Conservation (phyloP, 2,888 invertebrate genomes). For the Morpho achilles region DNA sequence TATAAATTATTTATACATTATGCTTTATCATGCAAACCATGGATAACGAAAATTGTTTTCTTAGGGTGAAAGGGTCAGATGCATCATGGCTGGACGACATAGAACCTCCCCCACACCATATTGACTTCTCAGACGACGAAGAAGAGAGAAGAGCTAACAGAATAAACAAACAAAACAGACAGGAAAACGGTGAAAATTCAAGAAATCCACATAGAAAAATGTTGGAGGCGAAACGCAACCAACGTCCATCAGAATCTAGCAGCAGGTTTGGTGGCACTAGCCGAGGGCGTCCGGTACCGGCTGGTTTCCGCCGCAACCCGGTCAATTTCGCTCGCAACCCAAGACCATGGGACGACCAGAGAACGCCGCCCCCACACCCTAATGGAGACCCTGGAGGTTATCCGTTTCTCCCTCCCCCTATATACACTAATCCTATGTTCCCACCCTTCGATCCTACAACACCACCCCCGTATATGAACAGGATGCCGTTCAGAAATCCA, state of each 20-base stretch:
- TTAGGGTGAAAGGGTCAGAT: constrained; percentile 90
- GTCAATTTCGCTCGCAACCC: constrained; percentile 41
- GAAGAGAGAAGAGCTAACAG: constrained; percentile 81
- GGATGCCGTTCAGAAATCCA: constrained; percentile 49
- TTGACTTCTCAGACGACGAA: constrained; percentile 95
- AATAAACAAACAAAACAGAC: constrained; percentile 36
- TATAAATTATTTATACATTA: no score
- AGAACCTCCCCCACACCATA: constrained; percentile 87
- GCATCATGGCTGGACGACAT: constrained; percentile 92
- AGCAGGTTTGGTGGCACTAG: constrained; percentile 63
- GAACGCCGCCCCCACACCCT: constrained; percentile 49
- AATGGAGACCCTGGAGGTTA: constrained; percentile 25
- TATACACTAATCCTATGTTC: constrained; percentile 35
- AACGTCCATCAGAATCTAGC: constrained; percentile 64
- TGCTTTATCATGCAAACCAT: background rate
- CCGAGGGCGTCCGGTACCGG: constrained; percentile 53
- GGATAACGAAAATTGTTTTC: constrained; percentile 20
- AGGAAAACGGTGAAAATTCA: constrained; percentile 50
- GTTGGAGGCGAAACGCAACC: constrained; percentile 51
- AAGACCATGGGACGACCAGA: constrained; percentile 40
- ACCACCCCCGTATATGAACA: constrained; percentile 36
- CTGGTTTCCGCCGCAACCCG: constrained; percentile 45
- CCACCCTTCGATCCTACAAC: constrained; percentile 41
- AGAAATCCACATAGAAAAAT: constrained; percentile 41
- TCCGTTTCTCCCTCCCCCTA: constrained; percentile 34